Evolutionary conservation across 2,113 vertebrate genomes (phyloP).

Genomic region (Indicator maculatus): DNA sequence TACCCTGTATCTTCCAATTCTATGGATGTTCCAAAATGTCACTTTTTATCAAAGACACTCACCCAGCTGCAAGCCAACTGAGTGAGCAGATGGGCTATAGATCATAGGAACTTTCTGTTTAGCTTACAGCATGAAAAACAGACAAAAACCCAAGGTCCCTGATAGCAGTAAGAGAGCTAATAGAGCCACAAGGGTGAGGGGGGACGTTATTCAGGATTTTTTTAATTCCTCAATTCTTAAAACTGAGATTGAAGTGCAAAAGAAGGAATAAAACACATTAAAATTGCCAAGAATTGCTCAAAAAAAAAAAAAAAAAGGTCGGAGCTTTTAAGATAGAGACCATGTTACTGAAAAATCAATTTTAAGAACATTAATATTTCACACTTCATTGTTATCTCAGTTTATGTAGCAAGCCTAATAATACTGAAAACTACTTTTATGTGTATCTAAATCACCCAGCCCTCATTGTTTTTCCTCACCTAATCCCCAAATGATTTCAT

Average conservation of each 20-base stretch:
- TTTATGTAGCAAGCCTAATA: background rate
- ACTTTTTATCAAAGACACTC: background rate
- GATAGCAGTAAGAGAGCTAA: background rate
- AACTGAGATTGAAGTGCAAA: background rate
- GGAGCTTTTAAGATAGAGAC: background rate
- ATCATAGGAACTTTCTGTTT: background rate
- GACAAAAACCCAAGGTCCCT: background rate
- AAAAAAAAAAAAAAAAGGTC: background rate
- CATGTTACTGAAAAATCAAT: slow-evolving; percentile 36
- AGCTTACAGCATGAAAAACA: background rate
- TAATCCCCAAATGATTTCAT: background rate
- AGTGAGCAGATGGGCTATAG: slow-evolving; percentile 8
- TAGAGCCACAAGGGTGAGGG: background rate
- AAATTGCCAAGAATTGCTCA: background rate
- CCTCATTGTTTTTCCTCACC: background rate
- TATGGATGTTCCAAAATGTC: background rate
- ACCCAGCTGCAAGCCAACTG: background rate
- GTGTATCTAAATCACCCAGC: background rate
- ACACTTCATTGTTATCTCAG: background rate
- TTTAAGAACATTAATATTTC: slow-evolving; percentile 32
- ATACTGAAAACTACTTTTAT: background rate
- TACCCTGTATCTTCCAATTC: background rate
- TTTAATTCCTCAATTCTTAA: background rate
- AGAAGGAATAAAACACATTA: background rate
- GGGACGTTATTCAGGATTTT: background rate